Percentiles rank a stretch among this genome's conserved stretches.
phyloP scores from a whole-genome alignment of 2,888 invertebrate species.

The Coenonympha arcania region DNA sequence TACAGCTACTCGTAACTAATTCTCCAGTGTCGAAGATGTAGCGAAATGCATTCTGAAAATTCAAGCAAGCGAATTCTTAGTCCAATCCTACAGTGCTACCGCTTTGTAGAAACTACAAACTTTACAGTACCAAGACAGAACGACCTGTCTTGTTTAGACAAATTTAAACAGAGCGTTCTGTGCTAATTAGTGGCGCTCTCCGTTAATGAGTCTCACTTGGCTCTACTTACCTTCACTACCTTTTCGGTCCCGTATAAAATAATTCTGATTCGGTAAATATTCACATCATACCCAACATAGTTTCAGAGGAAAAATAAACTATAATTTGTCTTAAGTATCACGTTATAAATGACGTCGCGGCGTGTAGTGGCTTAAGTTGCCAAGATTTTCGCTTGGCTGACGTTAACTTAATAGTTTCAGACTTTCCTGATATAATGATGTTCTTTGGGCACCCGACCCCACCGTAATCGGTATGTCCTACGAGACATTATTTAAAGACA shows the following conservation, averaged over 20 bases:
- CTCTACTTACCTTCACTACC: not conserved
- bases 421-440: constrained; percentile 13
- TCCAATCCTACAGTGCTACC: not conserved
- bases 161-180: constrained; percentile 3
- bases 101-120: not conserved
- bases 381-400: constrained; percentile 29
- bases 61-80: not conserved
- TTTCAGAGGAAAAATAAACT: constrained; percentile 25
- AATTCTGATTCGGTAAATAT: not conserved
- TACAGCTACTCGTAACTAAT: too few species aligned
- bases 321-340: constrained; percentile 26
- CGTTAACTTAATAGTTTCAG: constrained; percentile 23
- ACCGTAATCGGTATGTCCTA: not conserved
- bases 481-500: not conserved
- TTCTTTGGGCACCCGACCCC: not conserved
- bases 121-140: not conserved
- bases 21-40: not conserved
- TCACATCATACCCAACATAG: constrained; percentile 10
- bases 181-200: not conserved
- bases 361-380: constrained; percentile 33
- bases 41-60: not conserved
- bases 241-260: not conserved
- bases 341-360: constrained; percentile 27
- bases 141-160: not conserved
- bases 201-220: not conserved